These are phyloP conservation scores for Stenurella melanura DNA, from an alignment of 2,888 invertebrate genomes.

Conservation along the genomic window DNA sequence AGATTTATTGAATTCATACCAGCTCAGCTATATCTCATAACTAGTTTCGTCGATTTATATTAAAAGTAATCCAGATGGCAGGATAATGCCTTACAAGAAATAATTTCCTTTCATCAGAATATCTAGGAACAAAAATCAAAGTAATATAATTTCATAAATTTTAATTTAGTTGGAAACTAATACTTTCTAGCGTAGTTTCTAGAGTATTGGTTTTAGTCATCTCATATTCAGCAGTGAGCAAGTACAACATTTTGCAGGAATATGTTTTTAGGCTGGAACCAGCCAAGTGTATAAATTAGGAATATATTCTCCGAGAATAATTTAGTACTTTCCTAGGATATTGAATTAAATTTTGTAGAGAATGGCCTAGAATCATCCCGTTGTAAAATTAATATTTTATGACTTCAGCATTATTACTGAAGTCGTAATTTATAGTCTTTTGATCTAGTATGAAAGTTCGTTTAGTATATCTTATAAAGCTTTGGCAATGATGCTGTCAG, in stretches of 20 bases:
- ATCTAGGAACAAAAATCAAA: not conserved
- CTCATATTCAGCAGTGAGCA: not conserved
- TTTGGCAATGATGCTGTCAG: not conserved
- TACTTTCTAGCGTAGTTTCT: not conserved
- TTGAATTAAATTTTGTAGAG: conserved; percentile 3
- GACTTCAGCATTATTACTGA: not conserved
- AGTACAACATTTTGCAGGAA: not conserved
- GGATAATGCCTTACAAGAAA: not conserved
- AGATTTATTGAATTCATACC: not conserved
- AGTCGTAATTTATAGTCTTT: not conserved
- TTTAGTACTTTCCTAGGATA: not conserved
- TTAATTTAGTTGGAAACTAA: conserved; percentile 11
- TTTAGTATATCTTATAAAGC: not conserved
- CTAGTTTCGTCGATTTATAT: not conserved
- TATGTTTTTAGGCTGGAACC: not conserved
- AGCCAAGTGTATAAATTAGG: conserved; percentile 6
- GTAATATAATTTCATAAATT: conserved; percentile 20
- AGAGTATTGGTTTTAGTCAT: conserved; percentile 17
- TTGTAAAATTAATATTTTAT: not conserved
- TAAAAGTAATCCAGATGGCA: not conserved
- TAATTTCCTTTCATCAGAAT: conserved; percentile 5
- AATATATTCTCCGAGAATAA: not conserved
- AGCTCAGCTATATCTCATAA: not conserved
- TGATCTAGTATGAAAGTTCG: not conserved
- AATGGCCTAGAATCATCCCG: not conserved